Percentiles rank a stretch among this genome's conserved stretches.
These are phyloP conservation scores for Pseudopodoces humilis DNA, from an alignment of 2,113 vertebrate genomes.

Conservation along the genomic window DNA sequence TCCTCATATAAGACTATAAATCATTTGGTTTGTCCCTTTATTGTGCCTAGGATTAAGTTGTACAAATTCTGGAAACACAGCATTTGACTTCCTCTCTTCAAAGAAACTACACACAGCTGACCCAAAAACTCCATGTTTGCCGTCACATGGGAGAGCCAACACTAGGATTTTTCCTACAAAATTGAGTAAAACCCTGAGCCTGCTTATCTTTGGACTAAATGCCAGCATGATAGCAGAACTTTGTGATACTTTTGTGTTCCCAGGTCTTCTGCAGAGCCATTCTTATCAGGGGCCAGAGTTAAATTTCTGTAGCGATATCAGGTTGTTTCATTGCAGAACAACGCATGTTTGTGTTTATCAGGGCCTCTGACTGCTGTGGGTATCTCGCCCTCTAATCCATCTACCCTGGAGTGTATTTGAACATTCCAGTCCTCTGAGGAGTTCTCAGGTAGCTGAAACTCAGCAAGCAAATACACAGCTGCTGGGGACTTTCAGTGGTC, in stretches of 20 bases:
- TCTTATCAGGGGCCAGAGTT: background rate
- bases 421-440: background rate
- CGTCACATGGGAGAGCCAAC: background rate
- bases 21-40: background rate
- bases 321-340: background rate
- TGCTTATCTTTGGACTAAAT: background rate
- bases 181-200: background rate
- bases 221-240: background rate
- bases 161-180: background rate
- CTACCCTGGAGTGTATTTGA: background rate
- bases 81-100: background rate
- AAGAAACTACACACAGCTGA: background rate
- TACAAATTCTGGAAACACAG: background rate
- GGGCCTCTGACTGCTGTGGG: background rate
- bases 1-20: background rate
- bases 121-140: rapidly evolving
- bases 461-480: background rate
- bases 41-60: background rate
- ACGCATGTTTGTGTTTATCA: background rate
- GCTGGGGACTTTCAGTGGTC: rapidly evolving
- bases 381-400: background rate
- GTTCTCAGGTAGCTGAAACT: background rate
- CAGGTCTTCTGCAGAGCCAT: background rate
- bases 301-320: background rate
- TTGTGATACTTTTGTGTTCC: background rate